Conservation (phyloP, 2,888 invertebrate species). For the Dolichomitus sp. region DNA sequence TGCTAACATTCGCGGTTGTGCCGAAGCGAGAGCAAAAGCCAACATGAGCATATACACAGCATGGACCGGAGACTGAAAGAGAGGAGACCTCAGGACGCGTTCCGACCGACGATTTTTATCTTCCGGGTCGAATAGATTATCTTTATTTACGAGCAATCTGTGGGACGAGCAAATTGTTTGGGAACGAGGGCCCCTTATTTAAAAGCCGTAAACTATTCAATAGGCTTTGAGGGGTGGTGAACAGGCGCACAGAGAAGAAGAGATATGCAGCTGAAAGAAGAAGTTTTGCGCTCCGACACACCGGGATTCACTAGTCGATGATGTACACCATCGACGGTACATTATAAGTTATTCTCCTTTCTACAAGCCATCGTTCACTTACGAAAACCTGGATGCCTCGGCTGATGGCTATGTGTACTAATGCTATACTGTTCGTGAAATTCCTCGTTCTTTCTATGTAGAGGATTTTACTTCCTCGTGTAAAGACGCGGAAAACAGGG, state of each 20-base stretch:
- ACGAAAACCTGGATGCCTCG: slow-evolving; percentile 34
- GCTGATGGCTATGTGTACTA: slow-evolving; percentile 32
- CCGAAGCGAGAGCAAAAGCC: slow-evolving; percentile 51
- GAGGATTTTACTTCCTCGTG: slow-evolving; percentile 23
- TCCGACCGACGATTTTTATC: slow-evolving; percentile 82
- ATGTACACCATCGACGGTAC: slow-evolving; percentile 52
- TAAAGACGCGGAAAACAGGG: slow-evolving; percentile 23
- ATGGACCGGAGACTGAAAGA: slow-evolving; percentile 31
- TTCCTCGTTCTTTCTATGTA: slow-evolving; percentile 13
- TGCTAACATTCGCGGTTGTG: slow-evolving; percentile 52
- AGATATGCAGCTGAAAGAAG: slow-evolving; percentile 50
- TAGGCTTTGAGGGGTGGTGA: slow-evolving; percentile 69
- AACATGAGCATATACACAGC: slow-evolving; percentile 37
- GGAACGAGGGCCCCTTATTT: slow-evolving; percentile 84
- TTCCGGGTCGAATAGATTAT: slow-evolving; percentile 86
- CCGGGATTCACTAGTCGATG: slow-evolving; percentile 55
- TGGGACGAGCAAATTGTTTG: slow-evolving; percentile 85
- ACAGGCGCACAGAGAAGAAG: slow-evolving; percentile 40
- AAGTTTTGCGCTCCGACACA: slow-evolving; percentile 41
- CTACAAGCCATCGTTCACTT: slow-evolving; percentile 22
- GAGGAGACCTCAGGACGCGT: slow-evolving; percentile 58
- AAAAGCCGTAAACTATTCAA: slow-evolving; percentile 85
- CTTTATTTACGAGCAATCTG: slow-evolving; percentile 86
- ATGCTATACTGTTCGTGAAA: slow-evolving; percentile 29
- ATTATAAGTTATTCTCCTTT: slow-evolving; percentile 40